Evolutionary conservation across 2,797 vertebrate genomes (phyloP), one percentile per base, ranked within the genome.

Genomic region (Diceros bicornis): DNA sequence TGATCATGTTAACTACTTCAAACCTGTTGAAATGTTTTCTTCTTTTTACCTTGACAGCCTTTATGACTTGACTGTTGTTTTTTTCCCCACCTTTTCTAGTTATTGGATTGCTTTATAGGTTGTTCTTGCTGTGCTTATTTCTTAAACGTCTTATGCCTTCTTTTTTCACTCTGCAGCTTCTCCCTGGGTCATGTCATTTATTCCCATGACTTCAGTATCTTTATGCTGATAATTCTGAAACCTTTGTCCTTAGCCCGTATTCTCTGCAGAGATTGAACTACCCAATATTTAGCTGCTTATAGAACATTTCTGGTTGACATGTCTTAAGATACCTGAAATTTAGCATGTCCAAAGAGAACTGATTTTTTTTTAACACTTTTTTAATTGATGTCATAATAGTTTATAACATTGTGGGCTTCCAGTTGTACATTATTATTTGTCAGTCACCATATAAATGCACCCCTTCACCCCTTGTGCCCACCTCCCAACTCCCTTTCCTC

Each of bases 101-200:
- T 86, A 47, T 12, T 66, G 50, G 87, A 52, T 90, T 85, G 11
- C 29, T 91, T 93, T 78, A n/a, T 62, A 20, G 37, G 57, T 91
- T 91, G 57, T 64, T 75, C 10, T 82, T 74, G 27, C 83, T 88
- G 37, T 96, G 72, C 64, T 90, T 77, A 47, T 81, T 77, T 88
- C 69, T 83, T 82, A 69, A 96, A 71, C 64, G 11, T 64, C 14
- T 59, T 81, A 27, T 27, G 25, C 4, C 52, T 2, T 52, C 34
- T 72, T 81, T 41, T 68, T 82, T 69, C 68, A 71, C 13, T 52
- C 75, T 69, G 18, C 21, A 74, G 32, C 57, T 83, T 79, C 29
- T 96, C 17, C 52, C 66, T 95, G 32, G 52, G 34, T 89, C 29
- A 13, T 69, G 44, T 75, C 44, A 68, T 92, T 89, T 79, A 55